These are phyloP conservation scores for Mastomys coucha DNA, from an alignment of 2,113 vertebrate genomes.

Conservation along the genomic window DNA sequence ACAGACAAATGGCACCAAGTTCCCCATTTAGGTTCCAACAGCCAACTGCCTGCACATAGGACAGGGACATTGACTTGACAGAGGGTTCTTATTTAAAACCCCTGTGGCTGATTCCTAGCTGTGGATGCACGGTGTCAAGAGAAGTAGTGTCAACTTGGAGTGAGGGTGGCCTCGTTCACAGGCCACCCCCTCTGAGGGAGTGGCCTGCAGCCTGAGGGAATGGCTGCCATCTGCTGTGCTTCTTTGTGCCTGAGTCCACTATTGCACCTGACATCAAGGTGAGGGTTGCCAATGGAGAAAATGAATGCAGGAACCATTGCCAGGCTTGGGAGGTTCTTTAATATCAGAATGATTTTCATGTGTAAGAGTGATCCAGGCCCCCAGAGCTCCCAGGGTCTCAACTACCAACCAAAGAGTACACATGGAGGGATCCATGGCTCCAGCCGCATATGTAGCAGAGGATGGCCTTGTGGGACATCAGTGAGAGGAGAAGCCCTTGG, in stretches of 20 bases:
- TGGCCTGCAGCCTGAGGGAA: neutral
- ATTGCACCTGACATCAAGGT: accelerated
- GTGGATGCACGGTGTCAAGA: neutral
- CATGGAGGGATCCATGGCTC: too few species aligned
- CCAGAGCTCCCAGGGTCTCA: too few species aligned
- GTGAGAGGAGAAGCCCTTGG: too few species aligned
- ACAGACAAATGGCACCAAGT: neutral
- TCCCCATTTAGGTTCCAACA: slow-evolving; percentile 7
- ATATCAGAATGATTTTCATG: neutral
- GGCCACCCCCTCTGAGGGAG: neutral
- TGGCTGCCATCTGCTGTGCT: neutral
- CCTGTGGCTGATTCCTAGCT: neutral
- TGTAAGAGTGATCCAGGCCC: neutral
- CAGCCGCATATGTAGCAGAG: too few species aligned
- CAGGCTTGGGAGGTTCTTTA: neutral
- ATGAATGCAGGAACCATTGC: accelerated
- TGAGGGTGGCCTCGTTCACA: neutral
- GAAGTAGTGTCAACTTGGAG: neutral
- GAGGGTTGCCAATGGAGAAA: neutral
- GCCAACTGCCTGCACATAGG: neutral
- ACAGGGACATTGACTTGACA: neutral
- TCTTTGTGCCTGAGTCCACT: neutral
- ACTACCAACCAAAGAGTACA: too few species aligned
- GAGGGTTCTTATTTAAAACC: neutral
- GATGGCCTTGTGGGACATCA: too few species aligned